Percentiles rank a stretch among this genome's conserved stretches.
Evolutionary conservation across 1,140 invertebrate genomes (phyloP).

Genomic region (Trissolcus basalis): DNA sequence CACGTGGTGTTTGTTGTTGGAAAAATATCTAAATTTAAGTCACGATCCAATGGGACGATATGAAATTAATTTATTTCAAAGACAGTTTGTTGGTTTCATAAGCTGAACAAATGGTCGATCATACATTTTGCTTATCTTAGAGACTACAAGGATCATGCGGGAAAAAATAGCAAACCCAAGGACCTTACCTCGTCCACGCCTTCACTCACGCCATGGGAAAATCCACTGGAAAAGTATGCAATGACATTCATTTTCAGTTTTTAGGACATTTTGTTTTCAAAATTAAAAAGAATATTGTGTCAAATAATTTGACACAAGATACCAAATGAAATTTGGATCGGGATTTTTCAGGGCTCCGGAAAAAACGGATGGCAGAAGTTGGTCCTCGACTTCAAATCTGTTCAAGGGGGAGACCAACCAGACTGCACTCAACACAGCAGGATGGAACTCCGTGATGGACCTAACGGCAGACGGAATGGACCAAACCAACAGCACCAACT

Average conservation of each 20-base stretch:
- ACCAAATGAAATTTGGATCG: no score
- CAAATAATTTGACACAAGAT: no score
- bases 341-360: constrained; percentile 49
- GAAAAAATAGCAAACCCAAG: constrained; percentile 80
- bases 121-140: constrained; percentile 64
- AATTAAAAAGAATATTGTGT: no score
- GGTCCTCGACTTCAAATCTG: constrained; percentile 78
- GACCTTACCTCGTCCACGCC: constrained; percentile 86
- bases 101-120: no score
- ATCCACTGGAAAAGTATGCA: constrained; percentile 78
- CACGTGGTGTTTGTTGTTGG: constrained; percentile 31
- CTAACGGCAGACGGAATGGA: constrained; percentile 33
- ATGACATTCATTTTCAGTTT: not conserved
- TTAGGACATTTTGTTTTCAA: not conserved
- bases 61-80: constrained; percentile 9
- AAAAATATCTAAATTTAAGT: constrained; percentile 24
- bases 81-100: no score
- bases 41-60: constrained; percentile 18
- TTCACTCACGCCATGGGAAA: constrained; percentile 82
- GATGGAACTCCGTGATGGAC: constrained; percentile 65
- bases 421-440: constrained; percentile 46
- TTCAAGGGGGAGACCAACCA: constrained; percentile 67
- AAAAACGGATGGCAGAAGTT: constrained; percentile 68
- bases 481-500: constrained; percentile 8
- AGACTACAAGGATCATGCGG: constrained; percentile 93